Base-by-base conservation (phyloP, 2,113 vertebrate species). In the Forbesichthys papilliferus region DNA sequence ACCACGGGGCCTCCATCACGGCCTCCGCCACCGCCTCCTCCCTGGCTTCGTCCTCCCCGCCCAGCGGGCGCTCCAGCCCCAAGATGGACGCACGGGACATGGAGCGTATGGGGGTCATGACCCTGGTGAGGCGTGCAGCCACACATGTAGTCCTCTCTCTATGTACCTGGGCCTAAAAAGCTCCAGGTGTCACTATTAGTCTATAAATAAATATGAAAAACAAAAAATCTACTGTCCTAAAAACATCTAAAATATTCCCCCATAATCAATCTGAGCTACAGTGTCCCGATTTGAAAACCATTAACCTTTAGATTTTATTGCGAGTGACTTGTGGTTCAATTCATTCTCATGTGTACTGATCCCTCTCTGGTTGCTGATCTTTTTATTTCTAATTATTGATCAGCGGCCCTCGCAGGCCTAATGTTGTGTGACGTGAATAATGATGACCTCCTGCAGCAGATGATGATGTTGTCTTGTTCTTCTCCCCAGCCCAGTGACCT, bases 81-180 rank as follows among this genome's bases (percentile, higher is more conserved):
- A 99, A 99, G 75, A 95, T 98, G 46, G 96, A 97, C 18, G 95
- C 96, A 53, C 87, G 96, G 6, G 98, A 99, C 81, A 98, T 98
- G 95, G 98, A 99, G 79, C 94, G 97, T 48, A 98, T 98, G 96
- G 98, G 98, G 13, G 94, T 96, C 76, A 98, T 98, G 96, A 99
- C 97, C 0, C 92, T 99, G 95, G 98, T 98, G 89, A 66, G 89
- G 36, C 33, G 1, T 2, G 27, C 27, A 27, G 2, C 47, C 48
- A 10, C 51, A 49, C 48, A 3, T 49, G 1, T 27, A 16, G 16
- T 27, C 27, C 16, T 58, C 36, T 42, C 36, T 56, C 34, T 56
- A 14, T 67, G 3, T 48, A 3, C 3, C 52, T 48, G 11, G 61
- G 73, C 76, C 57, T 68, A 16, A 46, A 63, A 49, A 55, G 6